Percentiles rank a stretch among this genome's conserved stretches.
These are phyloP conservation scores for Aviceda subcristata DNA, from an alignment of 2,113 vertebrate species.

Conservation along the genomic window DNA sequence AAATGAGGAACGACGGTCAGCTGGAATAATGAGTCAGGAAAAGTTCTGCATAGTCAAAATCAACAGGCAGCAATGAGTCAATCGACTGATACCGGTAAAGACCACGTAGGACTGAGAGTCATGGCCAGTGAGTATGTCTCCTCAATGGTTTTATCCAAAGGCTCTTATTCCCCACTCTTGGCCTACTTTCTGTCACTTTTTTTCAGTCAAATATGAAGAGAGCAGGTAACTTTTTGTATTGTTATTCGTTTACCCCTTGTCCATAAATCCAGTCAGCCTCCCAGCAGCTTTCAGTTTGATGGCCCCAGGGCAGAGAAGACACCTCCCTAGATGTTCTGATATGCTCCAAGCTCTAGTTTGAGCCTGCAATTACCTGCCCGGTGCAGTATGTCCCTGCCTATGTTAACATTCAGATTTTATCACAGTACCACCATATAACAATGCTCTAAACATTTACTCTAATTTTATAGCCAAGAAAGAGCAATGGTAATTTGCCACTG, in stretches of 20 bases:
- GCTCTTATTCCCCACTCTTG: neutral
- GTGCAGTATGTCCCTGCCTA: neutral
- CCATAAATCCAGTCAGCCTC: neutral
- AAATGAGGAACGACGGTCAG: neutral
- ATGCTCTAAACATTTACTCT: neutral
- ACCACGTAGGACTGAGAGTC: neutral
- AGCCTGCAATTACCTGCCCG: neutral
- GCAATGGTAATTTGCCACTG: constrained; percentile 9
- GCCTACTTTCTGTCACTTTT: neutral
- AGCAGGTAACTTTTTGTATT: neutral
- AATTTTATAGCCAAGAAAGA: neutral
- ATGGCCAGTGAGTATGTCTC: neutral
- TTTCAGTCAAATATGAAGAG: neutral
- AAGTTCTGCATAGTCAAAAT: neutral
- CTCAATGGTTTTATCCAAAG: neutral
- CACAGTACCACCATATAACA: neutral
- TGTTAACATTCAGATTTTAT: neutral
- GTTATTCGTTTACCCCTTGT: neutral
- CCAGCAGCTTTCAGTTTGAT: neutral
- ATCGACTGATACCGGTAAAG: neutral
- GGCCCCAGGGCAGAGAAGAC: neutral
- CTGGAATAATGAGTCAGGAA: neutral
- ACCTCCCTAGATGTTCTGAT: neutral
- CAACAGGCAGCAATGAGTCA: neutral
- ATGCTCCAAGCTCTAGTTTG: neutral